A percentile compares a stretch with the other conserved stretches of the same genome.
phyloP scores from a whole-genome alignment of 1,140 invertebrate species.

The Zaprionus capensis region DNA sequence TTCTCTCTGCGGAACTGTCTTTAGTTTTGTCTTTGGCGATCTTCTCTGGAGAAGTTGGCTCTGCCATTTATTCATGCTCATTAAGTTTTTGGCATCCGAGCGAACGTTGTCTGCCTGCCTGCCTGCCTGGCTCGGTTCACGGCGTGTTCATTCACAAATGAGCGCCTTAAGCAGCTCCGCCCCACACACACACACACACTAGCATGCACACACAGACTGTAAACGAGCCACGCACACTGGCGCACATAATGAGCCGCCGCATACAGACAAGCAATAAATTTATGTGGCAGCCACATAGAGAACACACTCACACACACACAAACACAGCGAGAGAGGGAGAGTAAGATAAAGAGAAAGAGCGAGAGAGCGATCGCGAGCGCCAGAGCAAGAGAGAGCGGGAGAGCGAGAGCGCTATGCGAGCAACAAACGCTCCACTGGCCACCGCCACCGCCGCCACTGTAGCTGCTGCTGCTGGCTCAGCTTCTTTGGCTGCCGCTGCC shows the following conservation, averaged over 20 bases:
- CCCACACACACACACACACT: conserved; percentile 63
- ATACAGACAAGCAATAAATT: conserved; percentile 61
- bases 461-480: conserved; percentile 31
- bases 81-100: conserved; percentile 68
- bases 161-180: conserved; percentile 83
- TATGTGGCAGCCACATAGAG: conserved; percentile 78
- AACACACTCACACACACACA: conserved; percentile 42
- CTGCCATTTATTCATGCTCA: conserved; percentile 81
- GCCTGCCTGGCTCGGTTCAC: conserved; percentile 48
- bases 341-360: background rate
- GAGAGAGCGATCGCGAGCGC: background rate
- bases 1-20: background rate
- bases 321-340: background rate
- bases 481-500: conserved; percentile 28
- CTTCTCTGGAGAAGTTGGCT: conserved; percentile 7
- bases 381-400: background rate
- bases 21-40: background rate
- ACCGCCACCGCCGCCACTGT: conserved; percentile 2
- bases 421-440: conserved; percentile 35
- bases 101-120: conserved; percentile 51
- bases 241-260: conserved; percentile 62
- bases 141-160: conserved; percentile 83
- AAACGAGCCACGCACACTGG: conserved; percentile 21
- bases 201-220: conserved; percentile 11
- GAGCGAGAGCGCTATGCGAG: background rate